These are phyloP conservation scores for Elgaria multicarinata DNA, from an alignment of 2,113 vertebrate species.

Conservation along the genomic window DNA sequence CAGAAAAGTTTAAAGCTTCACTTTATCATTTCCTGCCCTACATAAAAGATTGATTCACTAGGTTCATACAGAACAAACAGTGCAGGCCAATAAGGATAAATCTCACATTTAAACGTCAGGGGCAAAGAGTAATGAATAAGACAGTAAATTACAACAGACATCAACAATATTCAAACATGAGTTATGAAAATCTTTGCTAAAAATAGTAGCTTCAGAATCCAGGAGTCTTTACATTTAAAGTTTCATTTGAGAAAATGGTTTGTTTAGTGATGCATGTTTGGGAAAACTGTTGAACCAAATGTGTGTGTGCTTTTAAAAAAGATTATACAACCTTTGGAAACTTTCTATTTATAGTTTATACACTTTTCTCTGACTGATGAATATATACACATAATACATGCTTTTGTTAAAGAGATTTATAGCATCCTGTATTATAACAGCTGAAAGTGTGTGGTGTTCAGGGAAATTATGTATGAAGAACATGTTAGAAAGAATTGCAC, in stretches of 20 bases:
- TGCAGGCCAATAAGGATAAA: conserved; percentile 44
- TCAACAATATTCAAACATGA: conserved; percentile 63
- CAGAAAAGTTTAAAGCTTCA: conserved; percentile 60
- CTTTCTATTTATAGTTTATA: neutral
- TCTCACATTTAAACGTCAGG: conserved; percentile 23
- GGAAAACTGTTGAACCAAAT: neutral
- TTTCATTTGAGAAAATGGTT: neutral
- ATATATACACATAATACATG: neutral
- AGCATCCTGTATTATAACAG: neutral
- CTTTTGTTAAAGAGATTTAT: neutral
- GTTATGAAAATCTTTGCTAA: conserved; percentile 52
- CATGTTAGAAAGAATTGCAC: neutral
- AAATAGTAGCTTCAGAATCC: conserved; percentile 32
- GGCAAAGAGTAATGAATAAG: conserved; percentile 62
- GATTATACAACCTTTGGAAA: neutral
- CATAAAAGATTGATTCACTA: conserved; percentile 35
- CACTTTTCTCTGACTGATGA: neutral
- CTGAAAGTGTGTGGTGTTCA: neutral
- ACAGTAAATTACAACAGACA: conserved; percentile 44
- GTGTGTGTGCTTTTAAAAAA: neutral
- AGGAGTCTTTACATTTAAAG: neutral
- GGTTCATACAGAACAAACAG: conserved; percentile 53
- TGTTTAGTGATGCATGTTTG: neutral
- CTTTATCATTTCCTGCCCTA: conserved; percentile 56
- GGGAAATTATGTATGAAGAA: neutral